Evolutionary conservation across 1,140 invertebrate species (phyloP).

Genomic region (Asbolus verrucosus): DNA sequence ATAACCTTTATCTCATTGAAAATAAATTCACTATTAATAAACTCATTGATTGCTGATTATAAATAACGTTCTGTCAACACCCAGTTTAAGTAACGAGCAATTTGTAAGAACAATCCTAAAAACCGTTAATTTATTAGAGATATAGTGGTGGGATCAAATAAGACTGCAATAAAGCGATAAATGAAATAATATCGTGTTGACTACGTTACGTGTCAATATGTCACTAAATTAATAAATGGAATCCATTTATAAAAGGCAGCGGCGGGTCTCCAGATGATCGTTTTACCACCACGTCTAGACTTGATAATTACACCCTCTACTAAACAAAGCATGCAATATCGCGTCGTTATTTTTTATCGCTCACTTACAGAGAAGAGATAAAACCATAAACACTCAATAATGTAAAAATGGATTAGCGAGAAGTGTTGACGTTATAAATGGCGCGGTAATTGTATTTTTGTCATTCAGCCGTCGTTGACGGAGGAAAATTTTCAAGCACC

Average conservation of each 20-base stretch:
- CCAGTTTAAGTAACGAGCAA: no score
- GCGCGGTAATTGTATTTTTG: not conserved
- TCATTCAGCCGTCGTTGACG: not conserved
- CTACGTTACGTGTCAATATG: constrained; percentile 16
- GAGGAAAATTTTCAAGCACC: no score
- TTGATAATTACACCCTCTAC: constrained; percentile 32
- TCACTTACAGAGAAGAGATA: constrained; percentile 18
- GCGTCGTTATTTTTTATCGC: constrained; percentile 32
- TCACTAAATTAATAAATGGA: constrained; percentile 12
- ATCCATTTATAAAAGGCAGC: constrained; percentile 9
- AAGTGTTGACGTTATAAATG: not conserved
- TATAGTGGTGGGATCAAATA: no score
- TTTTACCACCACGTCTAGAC: constrained; percentile 35
- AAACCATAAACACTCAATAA: constrained; percentile 23
- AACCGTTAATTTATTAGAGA: no score
- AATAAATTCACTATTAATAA: no score
- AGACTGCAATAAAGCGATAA: no score
- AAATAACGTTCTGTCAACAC: not conserved
- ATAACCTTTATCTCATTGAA: no score
- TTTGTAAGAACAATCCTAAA: no score
- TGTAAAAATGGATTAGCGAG: constrained; percentile 15
- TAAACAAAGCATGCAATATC: constrained; percentile 37
- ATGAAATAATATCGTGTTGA: no score
- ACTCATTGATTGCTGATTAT: not conserved
- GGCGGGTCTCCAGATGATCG: constrained; percentile 12